Base-by-base conservation (phyloP, 2,888 invertebrate species). In the Rhagophthalmus giganteus region DNA sequence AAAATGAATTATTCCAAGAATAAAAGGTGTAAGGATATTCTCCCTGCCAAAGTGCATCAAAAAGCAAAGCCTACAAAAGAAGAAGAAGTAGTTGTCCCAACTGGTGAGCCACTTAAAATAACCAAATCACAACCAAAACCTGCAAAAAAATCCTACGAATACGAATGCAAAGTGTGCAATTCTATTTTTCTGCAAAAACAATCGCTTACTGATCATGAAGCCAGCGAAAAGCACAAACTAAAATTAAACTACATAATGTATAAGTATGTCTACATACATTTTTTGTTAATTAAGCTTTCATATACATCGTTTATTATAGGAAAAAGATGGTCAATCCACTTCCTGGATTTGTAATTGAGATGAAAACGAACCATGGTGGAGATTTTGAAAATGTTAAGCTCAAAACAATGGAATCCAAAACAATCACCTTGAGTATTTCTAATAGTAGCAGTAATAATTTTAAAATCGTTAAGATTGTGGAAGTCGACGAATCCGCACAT, bases 111-210 rank as follows among this genome's bases (percentile, higher is more conserved):
- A n/a, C n/a, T n/a, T n/a, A n/a, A n/a, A n/a, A 10, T 10, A 1
- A 8, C 34, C 2, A 14, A 5, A 8, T 24, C 24, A 5, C 20
- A 3, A 3, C 4, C 7, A 20, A 20, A 20, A 20, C 4, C 20
- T 7, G n/a, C n/a, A n/a, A n/a, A n/a, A n/a, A 20, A 20, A 20
- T 24, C 5, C 8, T 8, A 10, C 4, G 6, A 7, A 7, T 24
- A 27, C 6, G 27, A 38, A 8, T 38, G 38, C 13, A 27, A 13
- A 2, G 5, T 38, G 26, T 38, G 38, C 12, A 25, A 13, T 14
- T 9, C 7, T 10, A 2, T 26, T 13, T 25, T 2, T n/a, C 1
- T 13, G 11, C 12, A 4, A 2, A 11, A 2, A 8, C 7, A 35
- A 12, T 9, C 25, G 7, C 13, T 24, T n/a, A 14, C 20, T 3